Evolutionary conservation across 2,113 vertebrate genomes (phyloP), one percentile per base, ranked within the genome.

Genomic region (Rhea pennata): DNA sequence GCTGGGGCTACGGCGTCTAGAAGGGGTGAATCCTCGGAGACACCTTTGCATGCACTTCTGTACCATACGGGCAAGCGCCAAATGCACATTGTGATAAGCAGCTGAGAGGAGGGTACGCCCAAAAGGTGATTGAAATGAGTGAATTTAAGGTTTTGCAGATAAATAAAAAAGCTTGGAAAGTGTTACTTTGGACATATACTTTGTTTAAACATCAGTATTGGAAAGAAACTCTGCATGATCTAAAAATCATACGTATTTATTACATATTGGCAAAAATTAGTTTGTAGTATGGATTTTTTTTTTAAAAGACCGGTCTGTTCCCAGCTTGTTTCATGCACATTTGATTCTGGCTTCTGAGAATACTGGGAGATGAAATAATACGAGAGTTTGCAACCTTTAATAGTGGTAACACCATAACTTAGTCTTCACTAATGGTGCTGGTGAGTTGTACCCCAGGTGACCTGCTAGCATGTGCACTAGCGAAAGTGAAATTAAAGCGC

Each of bases 281-380:
- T 36, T 39, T 42, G 59, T 27, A 83, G 71, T 9, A 58, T 1
- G 10, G 59, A 62, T 8, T 54, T 62, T 94, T 62, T 94, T 70
- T 62, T 15, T 1, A 40, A 56, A 88, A 79, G 74, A 66, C 24
- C 70, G 58, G 50, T 89, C 71, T 91, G 24, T 93, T 90, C 46
- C 39, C 81, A 88, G 59, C 36, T 79, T 78, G 48, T 54, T 86
- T 88, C 53, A 56, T 75, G 72, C 9, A 13, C 56, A 48, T 80
- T 92, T 87, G 81, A 69, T 59, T 91, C 36, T 27, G 20, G 4
- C 27, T 42, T 53, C 46, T 61, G 75, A 84, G 78, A 83, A 66
- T 67, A 92, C 13, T 19, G n/a, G 66, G 72, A 86, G 79, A 65
- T 92, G 74, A 75, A 58, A 87, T 61, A 96, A 88, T 51, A 86